A percentile compares a stretch with the other conserved stretches of the same genome.
Evolutionary conservation across 2,113 vertebrate genomes (phyloP).

Genomic region (Callorhinus ursinus): DNA sequence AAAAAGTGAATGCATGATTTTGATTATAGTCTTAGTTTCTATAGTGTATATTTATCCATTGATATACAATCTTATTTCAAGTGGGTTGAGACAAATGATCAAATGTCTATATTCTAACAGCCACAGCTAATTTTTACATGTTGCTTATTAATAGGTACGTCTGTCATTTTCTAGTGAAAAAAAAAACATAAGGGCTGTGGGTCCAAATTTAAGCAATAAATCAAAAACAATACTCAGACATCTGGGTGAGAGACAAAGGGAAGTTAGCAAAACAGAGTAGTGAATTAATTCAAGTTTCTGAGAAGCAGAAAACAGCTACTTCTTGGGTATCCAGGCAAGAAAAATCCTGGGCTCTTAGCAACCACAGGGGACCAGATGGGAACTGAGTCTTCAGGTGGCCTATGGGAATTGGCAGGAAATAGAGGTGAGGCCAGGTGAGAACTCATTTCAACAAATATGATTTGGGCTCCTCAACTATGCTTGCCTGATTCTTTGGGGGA

Average conservation of each 20-base stretch:
- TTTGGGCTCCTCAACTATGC: background rate
- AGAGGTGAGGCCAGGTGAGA: background rate
- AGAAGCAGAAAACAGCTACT: background rate
- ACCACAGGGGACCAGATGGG: background rate
- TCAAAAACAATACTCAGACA: background rate
- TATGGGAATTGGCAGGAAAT: background rate
- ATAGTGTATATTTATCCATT: background rate
- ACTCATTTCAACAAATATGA: background rate
- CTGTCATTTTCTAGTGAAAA: background rate
- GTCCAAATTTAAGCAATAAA: constrained; percentile 6
- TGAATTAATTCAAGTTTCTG: constrained; percentile 1
- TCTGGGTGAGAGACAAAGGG: background rate
- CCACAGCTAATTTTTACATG: background rate
- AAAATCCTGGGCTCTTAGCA: background rate
- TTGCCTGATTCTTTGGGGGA: background rate
- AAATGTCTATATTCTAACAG: background rate
- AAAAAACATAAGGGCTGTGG: background rate
- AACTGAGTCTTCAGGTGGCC: background rate
- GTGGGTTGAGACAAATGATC: background rate
- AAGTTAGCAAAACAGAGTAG: background rate
- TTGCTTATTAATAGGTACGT: background rate
- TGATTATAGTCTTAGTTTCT: background rate
- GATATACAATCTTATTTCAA: background rate
- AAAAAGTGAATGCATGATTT: background rate
- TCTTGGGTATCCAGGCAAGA: background rate